Base-by-base conservation (phyloP, 1,140 invertebrate species). In the Cyphomyrmex costatus region DNA sequence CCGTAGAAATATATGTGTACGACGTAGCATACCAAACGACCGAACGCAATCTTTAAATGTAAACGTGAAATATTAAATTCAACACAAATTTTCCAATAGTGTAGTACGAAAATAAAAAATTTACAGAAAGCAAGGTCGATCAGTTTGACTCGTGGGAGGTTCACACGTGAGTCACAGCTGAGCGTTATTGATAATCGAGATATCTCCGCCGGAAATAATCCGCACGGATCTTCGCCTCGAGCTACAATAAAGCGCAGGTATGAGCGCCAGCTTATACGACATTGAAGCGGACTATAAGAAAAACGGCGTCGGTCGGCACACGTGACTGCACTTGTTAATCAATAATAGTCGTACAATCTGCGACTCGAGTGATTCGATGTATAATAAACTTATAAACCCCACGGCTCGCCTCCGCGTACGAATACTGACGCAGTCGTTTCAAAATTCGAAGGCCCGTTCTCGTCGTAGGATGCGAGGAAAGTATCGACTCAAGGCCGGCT, bases 401-500 rank as follows among this genome's bases (percentile, higher is more conserved):
- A 16, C 14, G n/a, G 33, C 60, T 76, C 53, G 56, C 33, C 56
- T 80, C 60, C 63, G 56, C 76, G 51, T 27, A 42, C 65, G 33
- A 53, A 33, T 53, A 42, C 46, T n/a, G 71, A 71, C 46, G 33
- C 21, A 21, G 21, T 19, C 27, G 27, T 90, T 87, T 89, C 65
- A 73, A 90, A 90, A 90, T 88, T 88, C 85, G 84, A 88, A 78
- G 77, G 56, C 68, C 61, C 76, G 42, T 88, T 90, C 83, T 73
- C 71, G 74, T 70, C 77, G 85, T 86, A 88, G 88, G 86, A 80
- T 85, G 86, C 71, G 77, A 90, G 88, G 85, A 90, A 92, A 92
- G 88, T 91, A 79, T 36, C 88, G 88, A 70, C 91, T 92, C 92
- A 93, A 93, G 92, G 92, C 86, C 90, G 82, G 88, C 74, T 78